These are phyloP conservation scores for Epinephelus awoara DNA, from an alignment of 2,797 vertebrate genomes.

Conservation along the genomic window DNA sequence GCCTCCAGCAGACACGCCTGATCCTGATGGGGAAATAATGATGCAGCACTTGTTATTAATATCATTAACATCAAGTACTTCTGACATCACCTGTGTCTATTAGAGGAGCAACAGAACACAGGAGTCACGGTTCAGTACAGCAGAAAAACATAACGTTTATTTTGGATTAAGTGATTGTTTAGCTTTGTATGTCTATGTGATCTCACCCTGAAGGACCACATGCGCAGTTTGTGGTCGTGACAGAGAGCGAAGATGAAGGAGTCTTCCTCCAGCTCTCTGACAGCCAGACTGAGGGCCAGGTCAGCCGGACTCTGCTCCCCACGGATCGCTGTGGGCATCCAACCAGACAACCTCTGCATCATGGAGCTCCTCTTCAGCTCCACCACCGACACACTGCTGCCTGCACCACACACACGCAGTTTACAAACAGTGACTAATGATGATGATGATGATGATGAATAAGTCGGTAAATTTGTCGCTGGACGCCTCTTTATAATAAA, in stretches of 20 bases:
- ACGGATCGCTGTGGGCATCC: conserved; percentile 95
- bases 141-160: too few relatives aligned
- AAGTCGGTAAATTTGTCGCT: too few relatives aligned
- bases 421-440: too few relatives aligned
- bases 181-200: too few relatives aligned
- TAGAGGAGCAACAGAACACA: too few relatives aligned
- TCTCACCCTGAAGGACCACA: conserved; percentile 95
- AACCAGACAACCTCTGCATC: conserved; percentile 91
- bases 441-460: too few relatives aligned
- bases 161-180: too few relatives aligned
- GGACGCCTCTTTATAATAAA: too few relatives aligned
- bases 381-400: conserved; percentile 80
- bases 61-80: too few relatives aligned
- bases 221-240: conserved; percentile 94
- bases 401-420: conserved; percentile 69
- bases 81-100: too few relatives aligned
- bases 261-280: conserved; percentile 91
- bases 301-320: conserved; percentile 89
- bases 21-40: conserved; percentile 79
- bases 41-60: too few relatives aligned
- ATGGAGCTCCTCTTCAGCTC: conserved; percentile 94
- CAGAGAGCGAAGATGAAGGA: conserved; percentile 94
- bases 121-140: too few relatives aligned
- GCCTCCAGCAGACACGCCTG: conserved; percentile 94
- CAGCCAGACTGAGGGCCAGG: conserved; percentile 89